Conservation (phyloP, 2,888 invertebrate genomes). For the Blomia tropicalis region DNA sequence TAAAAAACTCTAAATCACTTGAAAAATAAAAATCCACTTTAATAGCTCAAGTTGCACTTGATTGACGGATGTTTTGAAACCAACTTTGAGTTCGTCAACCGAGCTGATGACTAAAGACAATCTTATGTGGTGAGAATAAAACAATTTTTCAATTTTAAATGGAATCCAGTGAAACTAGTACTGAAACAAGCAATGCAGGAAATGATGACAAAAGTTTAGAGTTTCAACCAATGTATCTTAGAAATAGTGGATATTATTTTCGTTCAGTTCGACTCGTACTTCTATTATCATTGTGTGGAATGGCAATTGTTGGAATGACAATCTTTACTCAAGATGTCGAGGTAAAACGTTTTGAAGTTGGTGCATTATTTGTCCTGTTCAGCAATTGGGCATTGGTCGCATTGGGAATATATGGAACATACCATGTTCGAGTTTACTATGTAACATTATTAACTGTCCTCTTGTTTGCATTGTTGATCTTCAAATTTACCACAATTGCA, state of each 20-base stretch:
- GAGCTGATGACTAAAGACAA: too few relatives aligned
- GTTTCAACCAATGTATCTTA: too few relatives aligned
- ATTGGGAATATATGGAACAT: background rate
- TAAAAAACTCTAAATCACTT: too few relatives aligned
- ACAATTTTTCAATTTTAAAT: too few relatives aligned
- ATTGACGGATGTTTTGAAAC: too few relatives aligned
- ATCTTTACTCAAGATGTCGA: conserved; percentile 5
- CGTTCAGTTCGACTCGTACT: background rate
- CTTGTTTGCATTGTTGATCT: background rate
- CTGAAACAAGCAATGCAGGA: too few relatives aligned
- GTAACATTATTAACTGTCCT: background rate
- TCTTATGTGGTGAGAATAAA: too few relatives aligned
- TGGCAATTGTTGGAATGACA: background rate
- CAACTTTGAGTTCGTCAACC: too few relatives aligned
- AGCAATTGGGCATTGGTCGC: background rate
- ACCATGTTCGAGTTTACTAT: background rate
- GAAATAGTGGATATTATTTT: background rate
- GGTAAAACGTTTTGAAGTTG: background rate
- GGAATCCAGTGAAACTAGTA: too few relatives aligned
- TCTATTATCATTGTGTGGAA: background rate
- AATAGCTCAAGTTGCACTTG: too few relatives aligned
- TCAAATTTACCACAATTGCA: background rate
- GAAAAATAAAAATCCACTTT: too few relatives aligned
- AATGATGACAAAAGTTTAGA: too few relatives aligned
- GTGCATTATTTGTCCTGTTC: background rate